Evolutionary conservation across 2,113 vertebrate species (phyloP), one percentile per base, ranked within the genome.

Genomic region (Piaya cayana): DNA sequence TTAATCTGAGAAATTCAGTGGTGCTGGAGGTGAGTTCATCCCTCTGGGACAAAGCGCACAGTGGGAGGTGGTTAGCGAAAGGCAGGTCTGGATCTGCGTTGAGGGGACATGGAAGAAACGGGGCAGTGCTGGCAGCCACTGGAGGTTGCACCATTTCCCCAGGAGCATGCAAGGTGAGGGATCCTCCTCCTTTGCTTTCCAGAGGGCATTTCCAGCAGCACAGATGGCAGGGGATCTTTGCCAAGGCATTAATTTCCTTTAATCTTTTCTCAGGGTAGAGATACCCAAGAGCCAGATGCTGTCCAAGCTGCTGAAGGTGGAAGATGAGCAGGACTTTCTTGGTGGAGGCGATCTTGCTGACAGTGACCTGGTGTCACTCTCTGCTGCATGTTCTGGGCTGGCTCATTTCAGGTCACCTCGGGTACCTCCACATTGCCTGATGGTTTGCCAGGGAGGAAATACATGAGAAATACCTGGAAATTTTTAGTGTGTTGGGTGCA

Each of bases 121-220:
- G 80, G 79, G 82, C 92, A 91, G 67, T 5, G 12, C 79, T 9
- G 7, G 84, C 87, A 93, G 59, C 88, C 5, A 8, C 81, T 59
- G 88, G 65, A 86, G 50, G 49, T 71, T 96, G 84, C 58, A 60
- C 84, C 26, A 4, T 89, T 90, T 92, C 84, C 58, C 45, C 49
- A 71, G 74, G 68, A 93, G 64, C 0, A 0, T 84, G 47, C 49
- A 86, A 69, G 72, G 47, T 90, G 80, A 96, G 60, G 27, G 39
- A 50, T 88, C 90, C 79, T 87, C 74, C 65, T 82, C 43, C 37
- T 86, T 43, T 68, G 27, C 5, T 11, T 81, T 92, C 88, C 94
- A 96, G 85, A 92, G 86, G 92, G 72, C 80, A 82, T 88, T 92
- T 90, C 60, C 76, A 93, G 64, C 1, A 4, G 37, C 86, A 82